Base-by-base conservation (phyloP, 2,888 invertebrate genomes). In the Priocnemis perturbator region DNA sequence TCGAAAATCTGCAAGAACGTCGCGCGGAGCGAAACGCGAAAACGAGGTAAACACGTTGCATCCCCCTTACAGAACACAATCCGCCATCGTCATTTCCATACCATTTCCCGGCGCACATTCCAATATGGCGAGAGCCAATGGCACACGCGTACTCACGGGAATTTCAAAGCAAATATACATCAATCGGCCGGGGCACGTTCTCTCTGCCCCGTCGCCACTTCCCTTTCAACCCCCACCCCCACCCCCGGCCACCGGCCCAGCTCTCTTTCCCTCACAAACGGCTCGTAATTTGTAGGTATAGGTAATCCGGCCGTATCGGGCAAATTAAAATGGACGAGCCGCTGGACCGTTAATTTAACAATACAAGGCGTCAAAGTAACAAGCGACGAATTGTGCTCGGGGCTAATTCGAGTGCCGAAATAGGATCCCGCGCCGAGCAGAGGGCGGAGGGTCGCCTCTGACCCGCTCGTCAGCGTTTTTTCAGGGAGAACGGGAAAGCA, bases 251-350 rank as follows among this genome's bases (percentile, higher is more conserved):
- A 11, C 4, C 37, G 7, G 37, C 11, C 37, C 5, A 5, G 26
- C 37, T 11, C 37, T 37, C 37, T 37, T 11, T 11, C 37, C 37
- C 7, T 37, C 11, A 9, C 37, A 37, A 37, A 37, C 37, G 37
- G 37, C 37, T 37, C 7, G 75, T 77, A 80, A 81, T 84, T 81
- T 77, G 78, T 74, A 69, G 70, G 73, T 71, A 69, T 68, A 60
- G 68, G 73, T 78, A 78, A 78, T 81, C 73, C 62, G 76, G 62
- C 80, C 74, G 76, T 73, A 81, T 76, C 64, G 75, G 60, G 59
- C 76, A 80, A 82, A 84, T 84, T 81, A 84, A 83, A 84, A 84
- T 75, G 74, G 71, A 67, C 76, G 69, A 72, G 60, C 71, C 70
- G 56, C 52, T 65, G 64, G 72, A 63, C 71, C 79, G 81, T 84